Percentiles rank a stretch among this genome's conserved stretches.
Evolutionary conservation across 1,140 invertebrate genomes (phyloP).

Genomic region (Listronotus oregonensis): DNA sequence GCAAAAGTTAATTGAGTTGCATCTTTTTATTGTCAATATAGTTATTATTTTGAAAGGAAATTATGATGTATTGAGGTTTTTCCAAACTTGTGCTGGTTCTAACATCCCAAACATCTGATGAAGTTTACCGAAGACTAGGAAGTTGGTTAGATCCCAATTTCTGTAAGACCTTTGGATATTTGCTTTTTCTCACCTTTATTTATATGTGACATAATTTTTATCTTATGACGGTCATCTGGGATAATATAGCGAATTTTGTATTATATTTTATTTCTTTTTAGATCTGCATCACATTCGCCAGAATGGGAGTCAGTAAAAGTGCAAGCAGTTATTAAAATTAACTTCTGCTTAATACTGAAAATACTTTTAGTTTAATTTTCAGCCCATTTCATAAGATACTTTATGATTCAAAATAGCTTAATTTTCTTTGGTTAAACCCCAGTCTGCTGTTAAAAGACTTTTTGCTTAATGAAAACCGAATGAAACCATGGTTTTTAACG

Average conservation of each 20-base stretch:
- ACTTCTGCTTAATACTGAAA: too few relatives aligned
- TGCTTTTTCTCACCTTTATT: conserved; percentile 10
- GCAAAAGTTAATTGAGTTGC: neutral
- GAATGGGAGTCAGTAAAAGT: neutral
- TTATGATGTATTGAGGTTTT: conserved; percentile 32
- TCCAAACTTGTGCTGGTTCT: conserved; percentile 35
- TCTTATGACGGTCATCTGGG: conserved; percentile 4
- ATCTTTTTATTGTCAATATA: neutral
- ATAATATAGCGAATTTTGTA: conserved; percentile 36
- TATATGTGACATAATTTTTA: conserved; percentile 15
- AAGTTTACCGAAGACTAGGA: conserved; percentile 24
- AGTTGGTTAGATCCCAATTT: conserved; percentile 36
- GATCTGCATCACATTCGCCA: conserved; percentile 15
- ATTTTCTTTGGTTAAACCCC: neutral
- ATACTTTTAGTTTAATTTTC: conserved; percentile 35
- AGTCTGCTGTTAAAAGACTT: neutral
- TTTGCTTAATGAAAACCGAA: neutral
- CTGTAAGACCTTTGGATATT: conserved; percentile 27
- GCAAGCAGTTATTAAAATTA: conserved; percentile 23
- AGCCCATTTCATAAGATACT: conserved; percentile 33
- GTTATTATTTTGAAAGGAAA: conserved; percentile 32
- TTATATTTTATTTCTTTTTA: conserved; percentile 28
- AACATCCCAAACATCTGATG: conserved; percentile 34
- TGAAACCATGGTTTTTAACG: neutral
- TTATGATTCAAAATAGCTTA: conserved; percentile 3